Evolutionary conservation across 2,113 vertebrate species (phyloP), one percentile per base, ranked within the genome.

Genomic region (Tilapia sparmanii): DNA sequence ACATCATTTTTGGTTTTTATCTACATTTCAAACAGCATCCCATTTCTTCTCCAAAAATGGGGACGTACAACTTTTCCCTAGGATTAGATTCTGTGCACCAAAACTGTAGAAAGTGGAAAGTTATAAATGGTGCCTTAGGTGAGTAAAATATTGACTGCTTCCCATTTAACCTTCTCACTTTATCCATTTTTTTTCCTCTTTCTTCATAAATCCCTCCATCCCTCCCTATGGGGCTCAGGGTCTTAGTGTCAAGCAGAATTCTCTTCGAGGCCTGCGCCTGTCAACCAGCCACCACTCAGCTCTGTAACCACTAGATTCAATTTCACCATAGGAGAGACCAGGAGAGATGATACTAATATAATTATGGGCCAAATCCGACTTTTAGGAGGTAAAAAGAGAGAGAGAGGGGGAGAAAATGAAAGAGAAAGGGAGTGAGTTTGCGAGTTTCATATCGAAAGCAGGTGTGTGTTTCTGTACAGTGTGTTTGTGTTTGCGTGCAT

Each of bases 211-310:
- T 94, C 93, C 93, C 80, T 86, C 89, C 90, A 87, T 91, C 87
- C 47, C 63, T 94, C 91, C 87, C 90, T 73, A 85, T 61, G 63
- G 80, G 80, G 88, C 93, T 93, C 81, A 91, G 90, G 89, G 93
- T 95, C 90, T 96, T 95, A 95, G 93, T 95, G 94, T 95, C 90
- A 93, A 84, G 73, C 87, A 86, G 91, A 90, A 95, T 95, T 92
- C 89, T 90, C 89, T 92, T 91, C 90, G 89, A 94, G 93, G 78
- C 90, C 91, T 88, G 81, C 10, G 81, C 90, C 91, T 93, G 93
- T 91, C 94, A 94, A 85, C 80, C 92, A 93, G 88, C 89, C 82
- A 84, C 78, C 87, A 91, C 92, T 93, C 91, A 87, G 86, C 86
- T 87, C 86, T 71, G 84, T 66, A 90, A 83, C 92, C 80, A 87